These are phyloP conservation scores for Dione vanillae DNA, from an alignment of 2,888 invertebrate species.

Conservation along the genomic window DNA sequence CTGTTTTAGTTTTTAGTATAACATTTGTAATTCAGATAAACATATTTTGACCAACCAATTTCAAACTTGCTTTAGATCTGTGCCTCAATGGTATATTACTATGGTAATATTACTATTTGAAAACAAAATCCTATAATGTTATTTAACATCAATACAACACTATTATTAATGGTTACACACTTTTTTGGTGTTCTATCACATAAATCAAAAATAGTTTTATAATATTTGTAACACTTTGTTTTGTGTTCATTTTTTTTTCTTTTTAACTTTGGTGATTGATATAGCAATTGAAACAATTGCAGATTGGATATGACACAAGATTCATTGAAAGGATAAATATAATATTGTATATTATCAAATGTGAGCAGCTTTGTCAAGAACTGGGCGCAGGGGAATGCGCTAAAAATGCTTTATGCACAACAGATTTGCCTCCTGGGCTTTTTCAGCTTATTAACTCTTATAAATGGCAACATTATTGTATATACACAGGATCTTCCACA, in stretches of 20 bases:
- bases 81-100: not conserved
- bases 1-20: not conserved
- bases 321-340: not conserved
- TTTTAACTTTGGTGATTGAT: not conserved
- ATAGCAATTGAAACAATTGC: not conserved
- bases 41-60: not conserved
- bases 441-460: slow-evolving; percentile 57
- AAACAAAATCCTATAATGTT: not conserved
- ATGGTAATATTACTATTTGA: not conserved
- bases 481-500: slow-evolving; percentile 63
- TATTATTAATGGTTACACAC: not conserved
- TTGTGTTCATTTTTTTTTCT: not conserved
- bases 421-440: slow-evolving; percentile 56
- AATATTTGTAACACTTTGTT: not conserved
- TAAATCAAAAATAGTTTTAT: not conserved
- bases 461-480: slow-evolving; percentile 61
- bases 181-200: not conserved
- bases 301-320: slow-evolving; percentile 16
- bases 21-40: not conserved
- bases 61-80: not conserved
- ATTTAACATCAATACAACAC: not conserved
- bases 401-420: slow-evolving; percentile 58
- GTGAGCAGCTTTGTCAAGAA: slow-evolving; percentile 23
- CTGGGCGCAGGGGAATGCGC: slow-evolving; percentile 45
- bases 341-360: slow-evolving; percentile 22